phyloP scores from a whole-genome alignment of 2,888 invertebrate genomes.

The Prosopocoilus inquinatus region DNA sequence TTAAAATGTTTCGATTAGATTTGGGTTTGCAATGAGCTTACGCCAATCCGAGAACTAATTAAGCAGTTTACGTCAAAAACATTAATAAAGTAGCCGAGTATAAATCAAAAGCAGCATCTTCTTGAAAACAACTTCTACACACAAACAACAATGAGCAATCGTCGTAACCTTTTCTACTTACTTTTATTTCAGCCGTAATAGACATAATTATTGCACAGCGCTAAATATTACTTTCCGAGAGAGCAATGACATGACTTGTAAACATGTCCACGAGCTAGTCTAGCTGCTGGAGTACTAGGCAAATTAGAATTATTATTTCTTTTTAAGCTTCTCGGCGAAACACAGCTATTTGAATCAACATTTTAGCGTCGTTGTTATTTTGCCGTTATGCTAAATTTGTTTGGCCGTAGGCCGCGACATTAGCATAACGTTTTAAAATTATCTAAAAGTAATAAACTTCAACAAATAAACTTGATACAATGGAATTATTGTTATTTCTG shows the following conservation, averaged over 20 bases:
- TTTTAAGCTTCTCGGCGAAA: not conserved
- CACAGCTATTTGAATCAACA: not conserved
- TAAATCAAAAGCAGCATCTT: not conserved
- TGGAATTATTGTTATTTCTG: no score
- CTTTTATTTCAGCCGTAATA: constrained; percentile 1
- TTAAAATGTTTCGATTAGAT: no score
- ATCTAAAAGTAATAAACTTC: no score
- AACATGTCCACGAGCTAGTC: not conserved
- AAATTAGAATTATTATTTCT: constrained; percentile 1
- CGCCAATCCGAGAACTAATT: no score
- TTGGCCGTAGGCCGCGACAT: no score
- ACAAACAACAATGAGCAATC: constrained; percentile 3
- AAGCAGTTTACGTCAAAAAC: not conserved
- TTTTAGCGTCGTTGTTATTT: not conserved
- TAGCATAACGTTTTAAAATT: no score
- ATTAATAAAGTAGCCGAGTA: not conserved
- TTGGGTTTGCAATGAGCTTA: no score
- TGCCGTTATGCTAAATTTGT: no score
- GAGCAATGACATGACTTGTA: constrained; percentile 1
- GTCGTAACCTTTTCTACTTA: not conserved
- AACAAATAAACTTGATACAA: no score
- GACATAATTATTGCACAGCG: constrained; percentile 1
- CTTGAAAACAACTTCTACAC: constrained; percentile 2
- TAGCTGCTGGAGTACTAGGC: not conserved
- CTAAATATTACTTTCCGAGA: constrained; percentile 1